Conservation (phyloP, 2,113 vertebrate genomes). For the Psilopsiagon aurifrons region DNA sequence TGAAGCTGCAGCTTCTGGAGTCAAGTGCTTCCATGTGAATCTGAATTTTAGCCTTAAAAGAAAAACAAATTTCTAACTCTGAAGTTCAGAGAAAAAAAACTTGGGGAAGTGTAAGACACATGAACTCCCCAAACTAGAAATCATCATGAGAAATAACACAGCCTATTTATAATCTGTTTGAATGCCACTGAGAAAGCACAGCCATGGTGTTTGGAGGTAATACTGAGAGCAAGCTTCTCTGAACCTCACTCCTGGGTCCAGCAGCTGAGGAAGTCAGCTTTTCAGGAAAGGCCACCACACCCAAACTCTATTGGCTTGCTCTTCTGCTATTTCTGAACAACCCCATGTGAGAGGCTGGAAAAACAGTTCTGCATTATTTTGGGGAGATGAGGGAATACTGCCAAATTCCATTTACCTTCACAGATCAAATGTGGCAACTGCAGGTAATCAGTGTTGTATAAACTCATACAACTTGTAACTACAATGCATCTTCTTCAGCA, state of each 20-base stretch:
- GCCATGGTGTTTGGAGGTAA: background rate
- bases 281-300: background rate
- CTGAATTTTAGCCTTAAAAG: background rate
- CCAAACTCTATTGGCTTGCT: background rate
- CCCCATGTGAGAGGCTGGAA: background rate
- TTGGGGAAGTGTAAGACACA: background rate
- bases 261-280: background rate
- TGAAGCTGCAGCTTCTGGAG: background rate
- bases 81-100: background rate
- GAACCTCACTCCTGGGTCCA: background rate
- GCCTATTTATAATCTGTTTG: background rate
- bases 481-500: background rate
- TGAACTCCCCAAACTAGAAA: background rate
- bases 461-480: background rate
- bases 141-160: background rate
- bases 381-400: background rate
- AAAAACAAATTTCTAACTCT: background rate
- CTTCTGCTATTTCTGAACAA: background rate
- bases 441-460: background rate
- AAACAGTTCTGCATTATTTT: background rate
- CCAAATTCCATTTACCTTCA: background rate
- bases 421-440: background rate
- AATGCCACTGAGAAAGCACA: fast-evolving
- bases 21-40: background rate
- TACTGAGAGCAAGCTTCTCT: background rate